These are phyloP conservation scores for Mamestra configurata DNA, from an alignment of 1,140 invertebrate genomes.

Conservation along the genomic window DNA sequence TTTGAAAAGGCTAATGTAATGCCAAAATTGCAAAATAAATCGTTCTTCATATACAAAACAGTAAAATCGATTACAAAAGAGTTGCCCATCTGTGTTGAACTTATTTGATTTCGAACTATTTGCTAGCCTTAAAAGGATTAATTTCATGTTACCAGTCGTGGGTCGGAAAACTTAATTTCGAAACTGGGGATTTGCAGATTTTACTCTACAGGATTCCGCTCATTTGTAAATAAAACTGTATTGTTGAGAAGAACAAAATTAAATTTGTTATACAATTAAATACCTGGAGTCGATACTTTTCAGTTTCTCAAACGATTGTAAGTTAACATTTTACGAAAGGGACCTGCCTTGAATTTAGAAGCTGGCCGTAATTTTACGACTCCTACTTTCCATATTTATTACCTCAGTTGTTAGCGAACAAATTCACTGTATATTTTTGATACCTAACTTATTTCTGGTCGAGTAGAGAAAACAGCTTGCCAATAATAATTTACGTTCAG, in stretches of 20 bases:
- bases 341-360: conserved; percentile 15
- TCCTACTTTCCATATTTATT: conserved; percentile 42
- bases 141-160: conserved; percentile 18
- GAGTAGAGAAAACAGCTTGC: conserved; percentile 40
- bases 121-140: conserved; percentile 21
- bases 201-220: neutral
- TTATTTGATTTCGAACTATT: conserved; percentile 13
- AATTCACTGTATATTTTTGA: conserved; percentile 42
- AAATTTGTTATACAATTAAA: neutral
- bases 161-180: conserved; percentile 22
- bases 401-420: conserved; percentile 30
- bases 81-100: neutral
- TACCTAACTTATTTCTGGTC: conserved; percentile 27
- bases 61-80: neutral
- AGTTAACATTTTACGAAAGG: conserved; percentile 21
- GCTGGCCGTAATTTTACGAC: conserved; percentile 31
- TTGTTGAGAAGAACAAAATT: neutral
- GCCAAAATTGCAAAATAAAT: neutral
- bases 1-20: too few relatives aligned
- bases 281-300: neutral
- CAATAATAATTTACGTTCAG: conserved; percentile 41
- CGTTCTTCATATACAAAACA: neutral
- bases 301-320: neutral
- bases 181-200: neutral
- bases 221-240: neutral